Evolutionary conservation across 92 coral and sea anemone genomes (phyloP).

Genomic region (Hydrozoanthus gracilis): DNA sequence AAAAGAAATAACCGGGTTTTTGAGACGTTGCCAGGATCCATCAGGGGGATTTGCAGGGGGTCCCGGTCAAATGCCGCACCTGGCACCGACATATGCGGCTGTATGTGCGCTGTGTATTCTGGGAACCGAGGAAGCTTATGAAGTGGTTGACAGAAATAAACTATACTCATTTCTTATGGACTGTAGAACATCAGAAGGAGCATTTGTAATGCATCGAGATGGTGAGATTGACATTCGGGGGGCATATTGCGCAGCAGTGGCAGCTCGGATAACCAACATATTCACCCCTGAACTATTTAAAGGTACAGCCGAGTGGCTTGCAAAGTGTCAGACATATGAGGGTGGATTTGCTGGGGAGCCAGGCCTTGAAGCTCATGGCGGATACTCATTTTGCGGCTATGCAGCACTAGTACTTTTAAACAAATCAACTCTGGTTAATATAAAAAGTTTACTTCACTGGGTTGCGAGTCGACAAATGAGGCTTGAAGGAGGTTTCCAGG

Average conservation of each 20-base stretch:
- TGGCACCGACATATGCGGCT: conserved; percentile 98
- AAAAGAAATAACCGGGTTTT: conserved; percentile 81
- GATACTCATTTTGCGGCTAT: conserved; percentile 96
- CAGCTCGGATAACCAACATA: conserved; percentile 81
- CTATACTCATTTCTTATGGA: conserved; percentile 76
- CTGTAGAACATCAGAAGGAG: conserved; percentile 84
- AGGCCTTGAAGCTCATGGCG: conserved; percentile 99
- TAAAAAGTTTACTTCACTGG: conserved; percentile 83
- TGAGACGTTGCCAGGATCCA: conserved; percentile 88
- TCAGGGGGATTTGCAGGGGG: conserved; percentile 98
- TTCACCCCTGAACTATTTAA: conserved; percentile 85
- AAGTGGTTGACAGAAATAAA: conserved; percentile 80
- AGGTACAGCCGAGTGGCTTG: conserved; percentile 96
- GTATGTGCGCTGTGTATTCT: conserved; percentile 91
- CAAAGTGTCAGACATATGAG: conserved; percentile 93
- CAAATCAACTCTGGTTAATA: conserved; percentile 73
- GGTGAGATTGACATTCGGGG: conserved; percentile 99
- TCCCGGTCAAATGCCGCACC: conserved; percentile 93
- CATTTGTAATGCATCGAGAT: conserved; percentile 95
- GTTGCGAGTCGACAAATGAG: conserved; percentile 90
- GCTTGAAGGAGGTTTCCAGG: conserved; percentile 97
- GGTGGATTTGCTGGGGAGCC: conserved; percentile 99
- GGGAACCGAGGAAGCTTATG: conserved; percentile 90
- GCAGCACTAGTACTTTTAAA: conserved; percentile 89
- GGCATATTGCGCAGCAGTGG: conserved; percentile 95